Percentiles rank a stretch among this genome's conserved stretches.
These are phyloP conservation scores for Deroplatys truncata DNA, from an alignment of 2,888 invertebrate genomes.

Conservation along the genomic window DNA sequence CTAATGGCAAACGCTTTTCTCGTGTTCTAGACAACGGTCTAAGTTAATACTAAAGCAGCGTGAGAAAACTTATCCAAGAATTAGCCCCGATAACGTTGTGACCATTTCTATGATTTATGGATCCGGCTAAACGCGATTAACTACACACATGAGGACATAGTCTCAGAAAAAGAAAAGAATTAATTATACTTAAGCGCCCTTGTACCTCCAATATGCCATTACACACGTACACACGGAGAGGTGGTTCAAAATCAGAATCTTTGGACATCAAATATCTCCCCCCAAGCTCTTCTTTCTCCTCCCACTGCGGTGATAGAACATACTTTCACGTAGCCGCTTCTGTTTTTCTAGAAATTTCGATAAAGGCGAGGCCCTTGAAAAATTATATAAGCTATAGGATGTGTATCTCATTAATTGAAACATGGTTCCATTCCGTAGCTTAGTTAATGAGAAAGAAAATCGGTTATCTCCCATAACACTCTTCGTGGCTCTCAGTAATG, in stretches of 20 bases:
- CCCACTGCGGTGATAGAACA: not conserved
- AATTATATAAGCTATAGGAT: not conserved
- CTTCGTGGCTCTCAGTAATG: not conserved
- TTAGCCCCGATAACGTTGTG: not conserved
- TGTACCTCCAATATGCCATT: not conserved
- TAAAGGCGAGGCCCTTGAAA: not conserved
- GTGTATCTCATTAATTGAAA: not conserved
- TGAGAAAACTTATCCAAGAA: too few relatives aligned
- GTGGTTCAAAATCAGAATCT: not conserved
- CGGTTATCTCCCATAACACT: not conserved
- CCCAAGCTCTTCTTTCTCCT: not conserved
- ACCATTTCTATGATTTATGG: not conserved
- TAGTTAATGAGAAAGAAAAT: not conserved
- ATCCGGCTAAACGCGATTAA: not conserved
- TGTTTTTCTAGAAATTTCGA: not conserved
- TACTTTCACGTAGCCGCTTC: not conserved
- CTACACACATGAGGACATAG: not conserved
- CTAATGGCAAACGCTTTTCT: too few relatives aligned
- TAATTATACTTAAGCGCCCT: not conserved
- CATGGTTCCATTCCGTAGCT: not conserved
- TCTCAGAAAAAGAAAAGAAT: not conserved
- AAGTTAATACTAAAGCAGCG: too few relatives aligned
- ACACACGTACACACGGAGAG: not conserved
- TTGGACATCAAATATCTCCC: not conserved
- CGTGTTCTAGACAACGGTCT: too few relatives aligned